A percentile compares a stretch with the other conserved stretches of the same genome.
phyloP scores from a whole-genome alignment of 2,797 vertebrate genomes.

The Semaprochilodus insignis region DNA sequence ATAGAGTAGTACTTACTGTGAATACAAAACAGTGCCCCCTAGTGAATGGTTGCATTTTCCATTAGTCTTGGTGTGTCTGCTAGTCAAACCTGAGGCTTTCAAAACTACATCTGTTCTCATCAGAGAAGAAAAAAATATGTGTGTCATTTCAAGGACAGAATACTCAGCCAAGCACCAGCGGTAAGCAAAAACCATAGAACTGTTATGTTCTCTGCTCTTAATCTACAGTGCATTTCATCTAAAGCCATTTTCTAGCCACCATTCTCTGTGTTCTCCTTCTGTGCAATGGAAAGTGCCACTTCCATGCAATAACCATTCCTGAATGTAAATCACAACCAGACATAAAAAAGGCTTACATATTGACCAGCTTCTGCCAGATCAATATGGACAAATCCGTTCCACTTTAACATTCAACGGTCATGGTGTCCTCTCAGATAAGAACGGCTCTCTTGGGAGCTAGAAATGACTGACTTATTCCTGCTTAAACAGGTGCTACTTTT shows the following conservation, averaged over 20 bases:
- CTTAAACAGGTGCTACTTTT: neutral
- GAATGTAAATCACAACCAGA: neutral
- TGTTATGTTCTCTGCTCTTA: too few relatives aligned
- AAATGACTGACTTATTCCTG: neutral
- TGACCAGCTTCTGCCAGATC: neutral
- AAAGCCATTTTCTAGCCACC: too few relatives aligned
- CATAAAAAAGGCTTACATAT: constrained; percentile 4
- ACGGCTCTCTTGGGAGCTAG: neutral
- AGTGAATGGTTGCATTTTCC: constrained; percentile 27
- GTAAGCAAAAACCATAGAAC: too few relatives aligned
- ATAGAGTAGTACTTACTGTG: constrained; percentile 10
- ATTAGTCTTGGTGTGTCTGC: neutral
- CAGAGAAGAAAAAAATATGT: neutral
- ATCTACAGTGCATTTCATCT: too few relatives aligned
- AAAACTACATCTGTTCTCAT: neutral
- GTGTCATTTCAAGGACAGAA: neutral
- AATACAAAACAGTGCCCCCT: constrained; percentile 51
- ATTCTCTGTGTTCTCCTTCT: neutral
- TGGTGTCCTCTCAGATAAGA: neutral
- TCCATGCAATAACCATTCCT: neutral
- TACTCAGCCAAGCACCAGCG: neutral
- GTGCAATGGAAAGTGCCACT: too few relatives aligned
- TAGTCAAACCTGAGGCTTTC: neutral
- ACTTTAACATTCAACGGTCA: constrained; percentile 16
- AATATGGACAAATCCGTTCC: neutral